Base-by-base conservation (phyloP, 1,140 invertebrate genomes). In the Saccostrea echinata region DNA sequence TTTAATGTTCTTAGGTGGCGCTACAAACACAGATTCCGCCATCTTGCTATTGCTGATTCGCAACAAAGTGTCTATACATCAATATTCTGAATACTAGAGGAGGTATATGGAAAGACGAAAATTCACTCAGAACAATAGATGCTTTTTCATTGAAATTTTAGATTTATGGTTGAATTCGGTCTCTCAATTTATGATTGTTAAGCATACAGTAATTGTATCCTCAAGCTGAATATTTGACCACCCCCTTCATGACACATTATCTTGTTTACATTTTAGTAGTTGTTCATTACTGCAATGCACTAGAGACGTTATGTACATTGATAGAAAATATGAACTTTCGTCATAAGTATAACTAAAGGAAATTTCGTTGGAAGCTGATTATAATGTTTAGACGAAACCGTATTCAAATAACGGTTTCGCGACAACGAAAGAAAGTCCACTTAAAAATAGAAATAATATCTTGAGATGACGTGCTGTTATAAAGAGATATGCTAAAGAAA, bases 1-100 rank as follows among this genome's bases (percentile, higher is more conserved):
- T 76, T 76, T 76, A 33, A 76, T 76, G 68, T 76, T 27, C 27
- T 76, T 27, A 76, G 68, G 68, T 13, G 68, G 68, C 68, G 68
- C 68, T 76, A 27, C 68, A 3, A 16, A 33, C 55, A n/a, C 68
- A 76, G 8, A 76, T 12, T 76, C 27, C 68, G 68, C 68, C 68
- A 76, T 76, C 24, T 76, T 76, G 68, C 68, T 76, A 27, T 76
- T 76, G 68, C 68, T 76, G 68, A 76, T 76, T 76, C 68, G 33
- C 68, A 76, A 76, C 68, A 76, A 13, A 16, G 68, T 76, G 30
- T 33, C 24, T 27, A 21, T 76, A 76, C 68, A 33, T 33, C 68
- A 30, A 76, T 30, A 43, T 43, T 43, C 13, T 16, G 68, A 76
- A 76, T 24, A 30, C 11, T 76, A 76, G 68, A 76, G 68, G 68